Base-by-base conservation (phyloP, 2,113 vertebrate genomes). In the Pluvianellus socialis region DNA sequence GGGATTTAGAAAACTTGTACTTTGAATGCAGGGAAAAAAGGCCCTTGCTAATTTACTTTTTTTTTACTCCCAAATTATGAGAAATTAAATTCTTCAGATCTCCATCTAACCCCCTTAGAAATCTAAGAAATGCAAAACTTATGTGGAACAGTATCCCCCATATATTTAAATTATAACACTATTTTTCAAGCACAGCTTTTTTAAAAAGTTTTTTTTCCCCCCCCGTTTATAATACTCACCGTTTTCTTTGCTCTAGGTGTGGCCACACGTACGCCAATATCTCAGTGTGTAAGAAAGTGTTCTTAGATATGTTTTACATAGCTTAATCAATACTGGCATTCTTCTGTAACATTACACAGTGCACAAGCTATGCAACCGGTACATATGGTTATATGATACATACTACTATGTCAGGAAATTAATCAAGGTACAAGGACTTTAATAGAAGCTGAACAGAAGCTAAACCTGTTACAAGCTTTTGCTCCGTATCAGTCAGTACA, bases 271-370 rank as follows among this genome's bases (percentile, higher is more conserved):
- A 45, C 77, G 90, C 88, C 94, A 88, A 33, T 86, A 97, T 44
- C 85, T 68, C 91, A 56, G 65, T 32, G 91, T n/a, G 67, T 58
- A 92, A 96, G 80, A 81, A 80, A 83, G 75, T 26, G 59, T 68
- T 88, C 88, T 92, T 59, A 76, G 53, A 73, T 82, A 71, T 19
- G 73, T 95, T 96, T 88, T 59, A 95, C 97, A 81, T 79, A 93
- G 40, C 80, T 95, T 92, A 93, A 97, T 97, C 96, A 96, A 90
- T 90, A 92, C 90, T 40, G 75, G 77, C 80, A 86, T 96, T 97
- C 73, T 94, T 88, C 84, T 88, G 79, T 35, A 90, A 63, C 59
- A 87, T 68, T 86, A 80, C 12, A 9, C 71, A 93, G 63, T 26
- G 63, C 79, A 65, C 66, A 85, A 49, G 68, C 55, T 90, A 76